Evolutionary conservation across 1,140 invertebrate species (phyloP).

Genomic region (Macrobrachium rosenbergii): DNA sequence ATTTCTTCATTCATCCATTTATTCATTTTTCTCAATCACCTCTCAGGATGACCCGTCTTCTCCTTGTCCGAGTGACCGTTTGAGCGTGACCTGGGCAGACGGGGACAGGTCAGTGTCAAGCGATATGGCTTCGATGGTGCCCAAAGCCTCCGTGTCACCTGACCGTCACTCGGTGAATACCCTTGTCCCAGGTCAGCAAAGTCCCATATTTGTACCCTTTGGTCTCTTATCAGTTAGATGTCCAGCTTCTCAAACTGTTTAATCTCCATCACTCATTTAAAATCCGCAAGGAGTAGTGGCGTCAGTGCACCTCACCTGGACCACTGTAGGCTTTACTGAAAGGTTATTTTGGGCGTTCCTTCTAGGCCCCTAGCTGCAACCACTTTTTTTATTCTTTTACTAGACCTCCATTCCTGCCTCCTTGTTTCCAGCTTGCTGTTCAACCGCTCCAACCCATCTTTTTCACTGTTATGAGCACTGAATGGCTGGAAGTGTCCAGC

Average conservation of each 20-base stretch:
- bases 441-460: too few species aligned
- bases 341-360: too few species aligned
- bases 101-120: constrained; percentile 66
- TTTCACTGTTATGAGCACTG: too few species aligned
- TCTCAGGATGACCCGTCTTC: constrained; percentile 65
- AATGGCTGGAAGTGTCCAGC: too few species aligned
- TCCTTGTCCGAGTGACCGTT: constrained; percentile 64
- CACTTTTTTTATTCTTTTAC: too few species aligned
- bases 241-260: background rate
- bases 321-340: too few species aligned
- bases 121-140: constrained; percentile 44
- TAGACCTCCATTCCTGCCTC: too few species aligned
- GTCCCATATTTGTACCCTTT: background rate
- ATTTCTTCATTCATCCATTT: background rate
- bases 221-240: background rate
- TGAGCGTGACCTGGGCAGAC: constrained; percentile 66
- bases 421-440: too few species aligned
- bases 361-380: too few species aligned
- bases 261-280: too few species aligned
- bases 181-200: constrained; percentile 69
- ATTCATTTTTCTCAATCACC: background rate
- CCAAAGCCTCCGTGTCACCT: constrained; percentile 16
- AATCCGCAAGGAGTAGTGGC: too few species aligned
- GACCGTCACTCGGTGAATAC: constrained; percentile 50
- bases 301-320: too few species aligned